Evolutionary conservation across 2,797 vertebrate genomes (phyloP).

Genomic region (Myotis vivesi): DNA sequence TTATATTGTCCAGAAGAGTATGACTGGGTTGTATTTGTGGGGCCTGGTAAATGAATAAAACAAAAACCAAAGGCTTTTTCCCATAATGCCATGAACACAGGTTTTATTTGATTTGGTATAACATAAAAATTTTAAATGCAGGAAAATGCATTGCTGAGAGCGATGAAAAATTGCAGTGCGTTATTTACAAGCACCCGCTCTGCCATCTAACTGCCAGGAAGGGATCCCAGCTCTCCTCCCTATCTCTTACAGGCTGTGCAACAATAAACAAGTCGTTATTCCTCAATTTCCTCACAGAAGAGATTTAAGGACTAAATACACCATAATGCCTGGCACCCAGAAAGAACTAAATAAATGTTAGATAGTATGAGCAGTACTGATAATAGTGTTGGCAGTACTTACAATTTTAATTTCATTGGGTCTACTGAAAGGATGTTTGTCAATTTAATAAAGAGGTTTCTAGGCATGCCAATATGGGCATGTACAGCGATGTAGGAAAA

Average conservation of each 20-base stretch:
- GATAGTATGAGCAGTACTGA: not conserved
- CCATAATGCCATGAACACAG: not conserved
- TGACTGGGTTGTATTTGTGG: not conserved
- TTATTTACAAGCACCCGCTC: not conserved
- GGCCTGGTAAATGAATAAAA: not conserved
- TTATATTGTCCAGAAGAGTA: not conserved
- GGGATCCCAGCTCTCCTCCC: not conserved
- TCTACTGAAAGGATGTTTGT: not conserved
- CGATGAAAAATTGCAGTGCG: not conserved
- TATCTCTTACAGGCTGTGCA: not conserved
- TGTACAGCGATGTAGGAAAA: not conserved
- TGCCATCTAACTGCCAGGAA: not conserved
- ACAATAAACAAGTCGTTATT: not conserved
- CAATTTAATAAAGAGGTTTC: not conserved
- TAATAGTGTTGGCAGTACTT: not conserved
- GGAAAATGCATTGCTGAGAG: not conserved
- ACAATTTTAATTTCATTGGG: not conserved
- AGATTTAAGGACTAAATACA: not conserved
- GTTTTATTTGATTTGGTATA: not conserved
- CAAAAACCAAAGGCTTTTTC: not conserved
- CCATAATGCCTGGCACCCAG: not conserved
- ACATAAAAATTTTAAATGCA: not conserved
- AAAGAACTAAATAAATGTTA: not conserved
- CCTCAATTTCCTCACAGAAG: not conserved
- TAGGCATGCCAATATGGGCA: not conserved